Conservation (phyloP, 2,797 vertebrate genomes). For the Myotis findleyi region DNA sequence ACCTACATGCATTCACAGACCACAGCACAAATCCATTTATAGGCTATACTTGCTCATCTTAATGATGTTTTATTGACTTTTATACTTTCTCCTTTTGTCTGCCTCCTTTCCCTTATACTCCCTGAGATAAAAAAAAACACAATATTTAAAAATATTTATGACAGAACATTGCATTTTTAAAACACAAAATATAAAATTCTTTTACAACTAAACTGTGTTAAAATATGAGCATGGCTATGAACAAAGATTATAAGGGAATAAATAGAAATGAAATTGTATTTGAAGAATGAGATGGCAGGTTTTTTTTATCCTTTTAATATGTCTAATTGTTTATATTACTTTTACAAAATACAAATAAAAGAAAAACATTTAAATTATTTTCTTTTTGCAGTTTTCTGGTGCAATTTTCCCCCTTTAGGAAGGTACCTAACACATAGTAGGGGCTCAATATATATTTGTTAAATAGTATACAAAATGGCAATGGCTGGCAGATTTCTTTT, state of each 20-base stretch:
- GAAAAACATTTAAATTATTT: not conserved
- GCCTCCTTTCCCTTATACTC: conserved; percentile 5
- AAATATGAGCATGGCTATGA: conserved; percentile 34
- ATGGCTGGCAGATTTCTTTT: conserved; percentile 36
- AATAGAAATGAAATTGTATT: conserved; percentile 28
- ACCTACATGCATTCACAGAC: conserved; percentile 52
- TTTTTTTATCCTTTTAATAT: conserved; percentile 27
- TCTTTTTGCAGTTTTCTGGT: not conserved
- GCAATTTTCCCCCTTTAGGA: not conserved
- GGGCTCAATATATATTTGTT: not conserved
- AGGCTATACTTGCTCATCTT: conserved; percentile 62
- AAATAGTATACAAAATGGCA: conserved; percentile 2
- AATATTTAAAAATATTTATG: not conserved
- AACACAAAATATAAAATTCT: conserved; percentile 39
- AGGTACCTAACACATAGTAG: not conserved
- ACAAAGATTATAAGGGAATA: conserved; percentile 24
- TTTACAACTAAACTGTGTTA: conserved; percentile 15
- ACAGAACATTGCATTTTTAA: conserved; percentile 14
- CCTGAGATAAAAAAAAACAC: not conserved
- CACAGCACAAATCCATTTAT: conserved; percentile 71
- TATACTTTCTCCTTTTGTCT: conserved; percentile 54
- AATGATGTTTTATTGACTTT: conserved; percentile 65
- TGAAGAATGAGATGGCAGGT: not conserved
- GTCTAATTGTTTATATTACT: conserved; percentile 10
- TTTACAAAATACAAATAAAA: conserved; percentile 21